A percentile compares a stretch with the other conserved stretches of the same genome.
phyloP scores from a whole-genome alignment of 2,113 vertebrate species.

The Scolopax mira region DNA sequence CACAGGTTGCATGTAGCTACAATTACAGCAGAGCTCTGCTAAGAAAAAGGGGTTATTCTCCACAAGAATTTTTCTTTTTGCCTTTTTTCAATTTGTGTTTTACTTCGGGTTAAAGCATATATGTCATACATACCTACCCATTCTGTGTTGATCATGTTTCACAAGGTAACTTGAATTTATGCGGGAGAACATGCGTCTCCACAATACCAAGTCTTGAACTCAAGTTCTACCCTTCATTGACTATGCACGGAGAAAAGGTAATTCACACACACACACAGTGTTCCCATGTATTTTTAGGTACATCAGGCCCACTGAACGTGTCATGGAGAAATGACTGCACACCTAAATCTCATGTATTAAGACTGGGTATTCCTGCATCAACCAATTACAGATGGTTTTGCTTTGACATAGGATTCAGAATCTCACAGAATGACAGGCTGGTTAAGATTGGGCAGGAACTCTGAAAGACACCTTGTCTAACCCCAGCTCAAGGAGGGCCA shows the following conservation, averaged over 20 bases:
- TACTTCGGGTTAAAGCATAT: background rate
- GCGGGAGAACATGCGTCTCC: accelerated
- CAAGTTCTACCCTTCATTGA: background rate
- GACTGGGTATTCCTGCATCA: background rate
- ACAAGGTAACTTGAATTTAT: background rate
- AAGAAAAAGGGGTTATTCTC: background rate
- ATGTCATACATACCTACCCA: background rate
- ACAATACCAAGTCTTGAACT: background rate
- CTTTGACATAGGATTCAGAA: background rate
- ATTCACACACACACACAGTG: background rate
- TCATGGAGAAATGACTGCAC: background rate
- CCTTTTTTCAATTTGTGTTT: background rate
- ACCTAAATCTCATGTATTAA: background rate
- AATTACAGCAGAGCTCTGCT: background rate
- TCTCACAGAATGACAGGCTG: background rate
- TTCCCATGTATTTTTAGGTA: background rate
- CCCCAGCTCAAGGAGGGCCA: background rate
- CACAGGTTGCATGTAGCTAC: background rate
- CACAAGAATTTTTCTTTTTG: background rate
- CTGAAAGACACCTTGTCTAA: background rate
- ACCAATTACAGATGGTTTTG: background rate
- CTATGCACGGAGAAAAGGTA: background rate
- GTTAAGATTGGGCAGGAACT: background rate
- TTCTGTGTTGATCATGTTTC: background rate
- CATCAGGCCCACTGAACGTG: background rate